A percentile compares a stretch with the other conserved stretches of the same genome.
These are phyloP conservation scores for Campoletis sonorensis DNA, from an alignment of 1,140 invertebrate species.

Conservation along the genomic window DNA sequence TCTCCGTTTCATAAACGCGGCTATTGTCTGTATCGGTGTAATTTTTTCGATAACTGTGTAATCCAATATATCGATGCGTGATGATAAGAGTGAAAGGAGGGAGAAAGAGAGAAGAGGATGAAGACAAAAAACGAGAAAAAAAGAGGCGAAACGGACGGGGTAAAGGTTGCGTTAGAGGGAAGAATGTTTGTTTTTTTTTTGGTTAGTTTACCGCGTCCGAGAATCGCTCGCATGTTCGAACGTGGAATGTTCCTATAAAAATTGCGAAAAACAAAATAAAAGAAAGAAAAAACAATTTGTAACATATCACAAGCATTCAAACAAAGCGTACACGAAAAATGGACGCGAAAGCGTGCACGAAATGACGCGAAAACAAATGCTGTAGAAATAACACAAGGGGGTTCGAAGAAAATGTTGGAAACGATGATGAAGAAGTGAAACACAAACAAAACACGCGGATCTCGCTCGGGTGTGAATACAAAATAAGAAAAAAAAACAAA, in stretches of 20 bases:
- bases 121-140: background rate
- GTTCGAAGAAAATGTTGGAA: background rate
- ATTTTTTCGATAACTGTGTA: conserved; percentile 75
- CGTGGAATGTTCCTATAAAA: conserved; percentile 72
- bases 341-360: conserved; percentile 39
- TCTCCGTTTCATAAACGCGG: conserved; percentile 73
- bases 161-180: too few relatives aligned
- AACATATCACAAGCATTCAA: conserved; percentile 69
- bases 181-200: too few relatives aligned
- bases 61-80: conserved; percentile 65
- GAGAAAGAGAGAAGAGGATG: background rate
- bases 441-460: too few relatives aligned
- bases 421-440: background rate
- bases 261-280: too few relatives aligned
- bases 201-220: conserved; percentile 56
- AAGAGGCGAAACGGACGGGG: too few relatives aligned
- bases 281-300: conserved; percentile 70
- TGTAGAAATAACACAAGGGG: conserved; percentile 14
- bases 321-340: conserved; percentile 42
- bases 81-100: conserved; percentile 62
- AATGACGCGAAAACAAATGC: conserved; percentile 34
- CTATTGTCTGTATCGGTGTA: conserved; percentile 75
- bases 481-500: too few relatives aligned
- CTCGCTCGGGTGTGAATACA: too few relatives aligned
- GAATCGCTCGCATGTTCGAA: conserved; percentile 63